A percentile compares a stretch with the other conserved stretches of the same genome.
phyloP scores from a whole-genome alignment of 2,113 vertebrate genomes.

The Melanostigma gelatinosum region DNA sequence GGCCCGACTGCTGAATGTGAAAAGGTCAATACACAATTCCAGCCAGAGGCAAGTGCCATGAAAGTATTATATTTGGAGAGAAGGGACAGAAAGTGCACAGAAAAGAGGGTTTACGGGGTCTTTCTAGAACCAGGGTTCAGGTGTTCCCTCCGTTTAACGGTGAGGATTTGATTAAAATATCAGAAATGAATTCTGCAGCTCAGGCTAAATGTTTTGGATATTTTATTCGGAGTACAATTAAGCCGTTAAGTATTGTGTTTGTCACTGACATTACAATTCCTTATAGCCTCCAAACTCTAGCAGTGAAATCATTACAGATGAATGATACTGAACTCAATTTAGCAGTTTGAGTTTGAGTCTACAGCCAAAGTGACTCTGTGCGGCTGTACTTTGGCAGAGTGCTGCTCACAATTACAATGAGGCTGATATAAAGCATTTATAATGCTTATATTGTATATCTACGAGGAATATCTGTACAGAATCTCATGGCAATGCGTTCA shows the following conservation, averaged over 20 bases:
- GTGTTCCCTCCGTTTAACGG: neutral
- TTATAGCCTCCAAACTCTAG: neutral
- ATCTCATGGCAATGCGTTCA: neutral
- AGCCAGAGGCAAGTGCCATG: constrained; percentile 16
- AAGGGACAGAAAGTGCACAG: neutral
- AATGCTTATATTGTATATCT: neutral
- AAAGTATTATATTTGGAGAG: constrained; percentile 1
- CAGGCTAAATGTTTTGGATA: too few relatives aligned
- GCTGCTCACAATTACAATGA: neutral
- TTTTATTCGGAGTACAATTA: neutral
- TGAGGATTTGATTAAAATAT: neutral
- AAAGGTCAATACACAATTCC: constrained; percentile 46
- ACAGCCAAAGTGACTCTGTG: neutral
- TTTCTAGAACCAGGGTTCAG: neutral
- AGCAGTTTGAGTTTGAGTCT: neutral
- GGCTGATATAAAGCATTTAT: neutral
- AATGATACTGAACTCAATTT: neutral
- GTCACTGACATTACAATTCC: neutral
- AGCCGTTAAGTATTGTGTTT: neutral
- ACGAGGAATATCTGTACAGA: neutral
- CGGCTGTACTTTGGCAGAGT: neutral
- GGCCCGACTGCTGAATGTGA: neutral
- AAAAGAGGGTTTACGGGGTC: neutral
- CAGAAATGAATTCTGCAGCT: neutral
- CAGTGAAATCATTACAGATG: neutral